Percentiles rank a stretch among this genome's conserved stretches.
Evolutionary conservation across 35 echinoderm and acorn worm genomes (phyloP).

Genomic region (Ophiothrix spiculata): DNA sequence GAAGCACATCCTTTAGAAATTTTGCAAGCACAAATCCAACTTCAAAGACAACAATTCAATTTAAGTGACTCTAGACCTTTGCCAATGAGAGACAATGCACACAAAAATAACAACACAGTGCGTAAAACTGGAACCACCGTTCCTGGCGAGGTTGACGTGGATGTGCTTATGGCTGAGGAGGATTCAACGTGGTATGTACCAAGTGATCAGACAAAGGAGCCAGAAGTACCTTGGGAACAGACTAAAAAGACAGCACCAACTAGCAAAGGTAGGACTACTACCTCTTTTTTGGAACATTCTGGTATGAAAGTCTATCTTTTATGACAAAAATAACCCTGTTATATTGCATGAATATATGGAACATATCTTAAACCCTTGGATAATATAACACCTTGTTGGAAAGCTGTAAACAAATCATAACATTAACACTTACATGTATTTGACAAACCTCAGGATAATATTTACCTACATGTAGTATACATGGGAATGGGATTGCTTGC

Average conservation of each 20-base stretch:
- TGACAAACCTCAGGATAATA: too few relatives aligned
- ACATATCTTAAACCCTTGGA: not conserved
- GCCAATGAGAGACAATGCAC: slow-evolving; percentile 6
- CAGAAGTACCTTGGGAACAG: slow-evolving; percentile 49
- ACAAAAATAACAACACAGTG: slow-evolving; percentile 22
- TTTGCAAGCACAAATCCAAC: slow-evolving; percentile 90
- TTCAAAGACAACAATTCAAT: slow-evolving; percentile 97
- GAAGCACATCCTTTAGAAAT: slow-evolving; percentile 93
- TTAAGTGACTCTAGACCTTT: slow-evolving; percentile 54
- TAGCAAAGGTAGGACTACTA: slow-evolving; percentile 30
- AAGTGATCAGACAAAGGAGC: slow-evolving; percentile 60
- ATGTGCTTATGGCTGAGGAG: slow-evolving; percentile 62
- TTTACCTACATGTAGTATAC: too few relatives aligned
- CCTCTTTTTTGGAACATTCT: slow-evolving; percentile 18
- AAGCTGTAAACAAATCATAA: too few relatives aligned
- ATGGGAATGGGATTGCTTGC: too few relatives aligned
- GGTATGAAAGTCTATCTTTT: slow-evolving; percentile 2
- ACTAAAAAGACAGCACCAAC: slow-evolving; percentile 29
- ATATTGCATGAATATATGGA: not conserved
- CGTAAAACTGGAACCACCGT: slow-evolving; percentile 28
- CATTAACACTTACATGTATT: too few relatives aligned
- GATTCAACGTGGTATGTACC: slow-evolving; percentile 63
- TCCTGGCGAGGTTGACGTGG: slow-evolving; percentile 53
- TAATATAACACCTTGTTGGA: too few relatives aligned
- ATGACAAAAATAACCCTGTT: not conserved